phyloP scores from a whole-genome alignment of 2,797 vertebrate genomes.

The Lerista edwardsae region DNA sequence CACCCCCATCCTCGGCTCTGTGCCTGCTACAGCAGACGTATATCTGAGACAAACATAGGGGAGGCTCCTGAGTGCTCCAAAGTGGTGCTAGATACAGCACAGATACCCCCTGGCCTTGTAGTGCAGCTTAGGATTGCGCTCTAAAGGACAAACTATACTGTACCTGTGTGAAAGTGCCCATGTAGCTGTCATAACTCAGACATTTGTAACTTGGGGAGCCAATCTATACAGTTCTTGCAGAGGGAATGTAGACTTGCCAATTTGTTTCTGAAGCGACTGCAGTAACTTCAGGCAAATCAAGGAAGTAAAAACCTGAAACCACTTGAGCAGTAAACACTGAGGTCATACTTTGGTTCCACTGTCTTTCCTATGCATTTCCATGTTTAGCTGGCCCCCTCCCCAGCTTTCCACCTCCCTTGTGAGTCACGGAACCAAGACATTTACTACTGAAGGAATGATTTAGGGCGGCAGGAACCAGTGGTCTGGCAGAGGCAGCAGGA shows the following conservation, averaged over 20 bases:
- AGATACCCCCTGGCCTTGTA: too few relatives aligned
- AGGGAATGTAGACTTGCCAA: constrained; percentile 13
- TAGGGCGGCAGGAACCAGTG: constrained; percentile 65
- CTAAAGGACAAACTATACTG: too few relatives aligned
- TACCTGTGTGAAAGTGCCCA: too few relatives aligned
- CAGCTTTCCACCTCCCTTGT: constrained; percentile 67
- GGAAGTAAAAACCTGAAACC: constrained; percentile 51
- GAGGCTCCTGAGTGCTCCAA: too few relatives aligned
- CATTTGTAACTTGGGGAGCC: too few relatives aligned
- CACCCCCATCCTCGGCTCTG: too few relatives aligned
- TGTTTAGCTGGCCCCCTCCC: constrained; percentile 61
- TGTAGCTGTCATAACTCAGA: too few relatives aligned
- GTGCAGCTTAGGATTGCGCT: too few relatives aligned
- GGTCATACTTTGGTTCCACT: constrained; percentile 40
- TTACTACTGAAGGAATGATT: constrained; percentile 66
- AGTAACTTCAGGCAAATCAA: constrained; percentile 51
- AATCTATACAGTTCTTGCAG: not conserved
- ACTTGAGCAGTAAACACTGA: constrained; percentile 53
- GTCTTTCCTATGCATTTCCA: constrained; percentile 29
- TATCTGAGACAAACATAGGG: too few relatives aligned
- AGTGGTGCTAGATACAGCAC: too few relatives aligned
- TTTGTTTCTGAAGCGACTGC: constrained; percentile 45
- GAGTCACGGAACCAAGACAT: constrained; percentile 67
- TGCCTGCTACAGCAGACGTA: too few relatives aligned
- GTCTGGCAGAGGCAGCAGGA: constrained; percentile 64